Base-by-base conservation (phyloP, 2,113 vertebrate species). In the Holacanthus passer region DNA sequence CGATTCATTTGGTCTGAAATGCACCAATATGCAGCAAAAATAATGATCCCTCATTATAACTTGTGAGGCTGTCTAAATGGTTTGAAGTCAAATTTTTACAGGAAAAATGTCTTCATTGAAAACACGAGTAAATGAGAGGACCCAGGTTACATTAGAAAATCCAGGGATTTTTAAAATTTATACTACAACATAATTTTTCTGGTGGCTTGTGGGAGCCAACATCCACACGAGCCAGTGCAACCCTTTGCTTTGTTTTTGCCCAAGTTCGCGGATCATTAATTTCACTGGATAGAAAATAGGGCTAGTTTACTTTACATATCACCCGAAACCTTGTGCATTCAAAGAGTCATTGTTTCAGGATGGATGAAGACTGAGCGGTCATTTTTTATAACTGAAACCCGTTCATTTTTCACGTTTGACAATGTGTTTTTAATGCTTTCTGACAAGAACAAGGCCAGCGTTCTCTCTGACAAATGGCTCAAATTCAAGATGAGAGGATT, bases 361-460 rank as follows among this genome's bases (percentile, higher is more conserved):
- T 52, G 73, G 74, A 86, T 77, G 66, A 81, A 74, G 72, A 77
- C 74, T 3, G 60, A 82, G 58, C 1, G 41, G 37, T 62, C 29
- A 66, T 74, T 87, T 77, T 79, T 80, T 59, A 48, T 24, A 48
- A 35, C 19, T 60, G 41, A 83, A 81, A 78, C 73, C 64, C 58
- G 8, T 79, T 91, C 67, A 86, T 90, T 93, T 87, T 77, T 88
- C 86, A 89, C 50, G 12, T 80, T 72, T 89, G 84, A 86, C 82
- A 82, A 77, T 64, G 60, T 76, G 79, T 83, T 87, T 82, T 84
- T 73, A 82, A 87, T 76, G 77, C 63, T 56, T 76, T 55, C 56
- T 50, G 80, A 87, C 89, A 80, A 86, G 71, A 67, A 84, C 77
- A 81, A 83, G 81, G 88, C 78, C 82, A 41, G 65, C 67, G 63